Evolutionary conservation across 2,797 vertebrate species (phyloP).

Genomic region (Hapalemur alaotrensis): DNA sequence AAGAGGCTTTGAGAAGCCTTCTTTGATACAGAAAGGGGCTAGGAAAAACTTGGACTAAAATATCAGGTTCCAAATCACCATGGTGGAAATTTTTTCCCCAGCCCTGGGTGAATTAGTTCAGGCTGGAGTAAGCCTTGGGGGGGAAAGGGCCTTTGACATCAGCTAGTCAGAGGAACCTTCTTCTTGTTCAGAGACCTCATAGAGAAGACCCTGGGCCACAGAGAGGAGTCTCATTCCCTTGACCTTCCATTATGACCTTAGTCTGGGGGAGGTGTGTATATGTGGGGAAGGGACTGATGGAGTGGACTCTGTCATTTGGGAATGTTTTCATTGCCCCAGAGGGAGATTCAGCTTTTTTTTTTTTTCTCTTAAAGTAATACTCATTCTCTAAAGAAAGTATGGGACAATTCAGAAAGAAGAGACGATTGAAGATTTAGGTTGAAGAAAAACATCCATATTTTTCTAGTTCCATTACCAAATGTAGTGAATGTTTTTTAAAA

Average conservation of each 20-base stretch:
- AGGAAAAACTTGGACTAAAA: constrained; percentile 61
- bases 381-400: constrained; percentile 11
- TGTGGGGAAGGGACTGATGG: not conserved
- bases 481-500: not conserved
- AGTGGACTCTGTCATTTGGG: constrained; percentile 35
- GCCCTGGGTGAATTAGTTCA: constrained; percentile 64
- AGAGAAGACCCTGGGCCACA: not conserved
- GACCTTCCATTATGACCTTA: constrained; percentile 10
- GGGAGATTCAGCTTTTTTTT: not conserved
- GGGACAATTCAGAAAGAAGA: constrained; percentile 16
- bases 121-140: constrained; percentile 30
- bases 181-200: constrained; percentile 1
- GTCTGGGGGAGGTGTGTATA: not conserved
- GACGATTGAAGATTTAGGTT: not conserved
- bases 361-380: constrained; percentile 7
- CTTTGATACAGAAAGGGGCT: constrained; percentile 47
- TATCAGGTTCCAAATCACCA: constrained; percentile 64
- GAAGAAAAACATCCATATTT: constrained; percentile 23
- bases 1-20: constrained; percentile 4
- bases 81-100: constrained; percentile 43
- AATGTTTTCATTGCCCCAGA: constrained; percentile 31
- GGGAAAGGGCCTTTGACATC: not conserved
- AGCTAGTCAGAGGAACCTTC: constrained; percentile 19
- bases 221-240: constrained; percentile 12
- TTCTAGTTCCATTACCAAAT: constrained; percentile 47